Base-by-base conservation (phyloP, 2,888 invertebrate species). In the Netelia virgata region DNA sequence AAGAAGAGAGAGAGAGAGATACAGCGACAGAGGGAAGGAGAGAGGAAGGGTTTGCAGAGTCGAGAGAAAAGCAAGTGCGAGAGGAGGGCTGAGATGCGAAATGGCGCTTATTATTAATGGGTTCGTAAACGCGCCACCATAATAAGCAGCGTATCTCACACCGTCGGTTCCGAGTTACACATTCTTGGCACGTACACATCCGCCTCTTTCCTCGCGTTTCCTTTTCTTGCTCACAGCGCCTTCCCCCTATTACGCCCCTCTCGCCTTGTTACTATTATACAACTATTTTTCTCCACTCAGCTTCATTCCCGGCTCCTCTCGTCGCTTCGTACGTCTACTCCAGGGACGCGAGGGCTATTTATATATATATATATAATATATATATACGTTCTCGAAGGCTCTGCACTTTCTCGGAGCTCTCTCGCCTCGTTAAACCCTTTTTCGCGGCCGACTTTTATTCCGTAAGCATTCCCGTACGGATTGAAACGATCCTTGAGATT, bases 51-150 rank as follows among this genome's bases (percentile, higher is more conserved):
- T 28, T 28, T 28, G 28, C 28, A 28, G 28, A 28, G 28, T 5
- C 61, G 72, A 53, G 23, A 55, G 68, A 69, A 36, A 55, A 41
- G 16, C 55, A 43, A 70, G 72, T 28, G 66, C 18, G 66, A 50
- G 72, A 74, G 76, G 50, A 66, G 63, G 66, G 57, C 66, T 23
- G 47, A 73, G 72, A 83, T 77, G 66, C 70, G 57, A 59, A 75
- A 80, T 72, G 66, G 83, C 80, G 75, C 83, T 76, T 80, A 72
- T 87, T 85, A 84, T 87, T 87, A 89, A 88, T 83, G 85, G 83
- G 68, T 78, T 78, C 72, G 83, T 73, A 86, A 88, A 87, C 85
- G 87, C 82, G 74, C 78, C 77, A 79, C 84, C 69, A 80, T 87
- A 89, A 89, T 86, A 86, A 89, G 86, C 85, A 81, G 76, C 81